Conservation (phyloP, 2,797 vertebrate species). For the Halcyon leucocephala region DNA sequence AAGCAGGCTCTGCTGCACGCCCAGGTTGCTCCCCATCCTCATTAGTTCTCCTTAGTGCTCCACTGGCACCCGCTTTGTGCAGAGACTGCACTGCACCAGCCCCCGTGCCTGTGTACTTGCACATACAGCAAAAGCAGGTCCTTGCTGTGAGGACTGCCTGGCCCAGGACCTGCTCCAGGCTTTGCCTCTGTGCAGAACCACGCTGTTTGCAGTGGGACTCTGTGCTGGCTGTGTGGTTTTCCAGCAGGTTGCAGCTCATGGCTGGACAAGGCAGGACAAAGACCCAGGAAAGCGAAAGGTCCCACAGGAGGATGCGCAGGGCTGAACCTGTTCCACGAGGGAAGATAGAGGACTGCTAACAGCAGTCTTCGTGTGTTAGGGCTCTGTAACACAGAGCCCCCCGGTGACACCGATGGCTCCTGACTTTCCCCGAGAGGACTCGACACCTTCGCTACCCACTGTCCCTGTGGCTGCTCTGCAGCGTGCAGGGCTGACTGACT, state of each 20-base stretch:
- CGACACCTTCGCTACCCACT: not conserved
- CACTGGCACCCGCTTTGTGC: not conserved
- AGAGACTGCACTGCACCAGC: not conserved
- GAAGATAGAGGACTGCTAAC: too few species aligned
- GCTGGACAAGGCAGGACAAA: not conserved
- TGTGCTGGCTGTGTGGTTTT: not conserved
- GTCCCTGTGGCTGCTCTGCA: not conserved
- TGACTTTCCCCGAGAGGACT: fast-evolving
- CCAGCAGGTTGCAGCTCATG: not conserved
- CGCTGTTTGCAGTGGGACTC: fast-evolving
- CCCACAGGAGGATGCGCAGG: not conserved
- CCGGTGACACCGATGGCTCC: fast-evolving
- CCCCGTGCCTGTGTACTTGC: not conserved
- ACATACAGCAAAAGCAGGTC: not conserved
- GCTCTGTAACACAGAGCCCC: not conserved
- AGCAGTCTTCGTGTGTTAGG: too few species aligned
- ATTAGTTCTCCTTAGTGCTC: not conserved
- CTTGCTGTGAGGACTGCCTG: not conserved
- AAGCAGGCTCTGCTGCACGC: not conserved
- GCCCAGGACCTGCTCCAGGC: not conserved
- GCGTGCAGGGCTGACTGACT: fast-evolving
- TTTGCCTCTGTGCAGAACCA: fast-evolving
- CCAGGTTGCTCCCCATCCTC: not conserved
- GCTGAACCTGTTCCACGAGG: fast-evolving
- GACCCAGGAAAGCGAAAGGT: not conserved